Conservation (phyloP, 2,888 invertebrate species). For the Harpagoxenus sublaevis region DNA sequence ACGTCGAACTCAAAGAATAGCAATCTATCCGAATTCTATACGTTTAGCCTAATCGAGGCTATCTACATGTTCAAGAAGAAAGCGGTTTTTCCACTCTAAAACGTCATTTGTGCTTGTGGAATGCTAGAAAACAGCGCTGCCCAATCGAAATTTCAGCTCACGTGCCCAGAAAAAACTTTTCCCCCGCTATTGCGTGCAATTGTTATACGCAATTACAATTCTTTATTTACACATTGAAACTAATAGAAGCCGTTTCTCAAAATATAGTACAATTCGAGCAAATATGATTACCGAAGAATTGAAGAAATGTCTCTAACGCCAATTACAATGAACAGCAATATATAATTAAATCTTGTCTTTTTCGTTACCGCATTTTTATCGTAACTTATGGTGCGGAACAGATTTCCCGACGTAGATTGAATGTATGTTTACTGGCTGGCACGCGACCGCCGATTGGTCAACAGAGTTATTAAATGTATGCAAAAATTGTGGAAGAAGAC, state of each 20-base stretch:
- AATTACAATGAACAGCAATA: constrained; percentile 24
- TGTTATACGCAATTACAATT: constrained; percentile 2
- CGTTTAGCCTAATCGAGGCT: constrained; percentile 67
- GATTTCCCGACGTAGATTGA: constrained; percentile 1
- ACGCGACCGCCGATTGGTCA: constrained; percentile 25
- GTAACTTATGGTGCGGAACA: constrained; percentile 1
- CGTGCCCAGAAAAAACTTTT: constrained; percentile 38
- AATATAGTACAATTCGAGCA: constrained; percentile 17
- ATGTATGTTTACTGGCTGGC: not conserved
- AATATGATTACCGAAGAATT: constrained; percentile 5
- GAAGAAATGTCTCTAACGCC: constrained; percentile 3
- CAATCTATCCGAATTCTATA: constrained; percentile 65
- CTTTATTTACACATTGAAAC: constrained; percentile 33
- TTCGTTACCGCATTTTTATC: constrained; percentile 8
- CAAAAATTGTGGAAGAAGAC: constrained; percentile 73
- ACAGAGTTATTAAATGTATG: constrained; percentile 67
- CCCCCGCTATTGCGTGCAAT: not conserved
- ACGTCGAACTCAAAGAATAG: constrained; percentile 63
- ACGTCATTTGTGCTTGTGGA: constrained; percentile 80
- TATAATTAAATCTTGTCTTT: constrained; percentile 16
- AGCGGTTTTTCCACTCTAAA: constrained; percentile 67
- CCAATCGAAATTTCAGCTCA: constrained; percentile 42
- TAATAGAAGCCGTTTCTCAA: constrained; percentile 15
- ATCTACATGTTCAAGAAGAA: constrained; percentile 58
- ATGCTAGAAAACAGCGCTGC: constrained; percentile 66